Base-by-base conservation (phyloP, 1,140 invertebrate species). In the Drosophila sechellia region DNA sequence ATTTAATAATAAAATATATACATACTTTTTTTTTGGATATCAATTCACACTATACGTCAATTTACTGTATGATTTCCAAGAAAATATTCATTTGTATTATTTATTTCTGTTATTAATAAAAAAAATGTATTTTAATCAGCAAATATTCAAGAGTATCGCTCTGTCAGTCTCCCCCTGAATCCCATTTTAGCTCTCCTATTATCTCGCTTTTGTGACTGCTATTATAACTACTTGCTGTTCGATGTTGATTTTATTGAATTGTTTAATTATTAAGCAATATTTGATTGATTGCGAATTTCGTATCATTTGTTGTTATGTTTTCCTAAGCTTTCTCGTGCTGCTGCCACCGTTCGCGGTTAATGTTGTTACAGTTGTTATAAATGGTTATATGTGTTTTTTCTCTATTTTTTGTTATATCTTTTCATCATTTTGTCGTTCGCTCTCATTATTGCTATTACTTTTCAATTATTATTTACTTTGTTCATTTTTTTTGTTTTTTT, bases 241-340 rank as follows among this genome's bases (percentile, higher is more conserved):
- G 68, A 37, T 89, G 80, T 90, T 90, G 83, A 79, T 81, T 81
- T 81, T 86, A 81, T 90, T 90, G 79, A 90, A 91, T 90, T 90
- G 87, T 84, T 89, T 77, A 91, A 91, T 90, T 90, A 87, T 90
- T 90, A 87, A 90, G 87, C 87, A 90, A 90, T 81, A 90, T 90
- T 89, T 90, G 87, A 90, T 90, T 90, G 87, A 90, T 90, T 87
- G 87, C 89, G 53, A 90, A 90, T 90, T 90, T 71, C 84, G 66
- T 90, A 84, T 78, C 79, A 73, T 83, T 71, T 80, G 59, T 87
- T 79, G 76, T 79, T 79, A 81, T 86, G 68, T 81, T 87, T 78
- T 78, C 77, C 86, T 86, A 85, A 81, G 84, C 83, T 80, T 90
- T 90, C 77, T 84, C 72, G 73, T 59, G 64, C 57, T 54, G 59